Evolutionary conservation across 2,797 vertebrate genomes (phyloP), one percentile per base, ranked within the genome.

Genomic region (Sandelia bainsii): DNA sequence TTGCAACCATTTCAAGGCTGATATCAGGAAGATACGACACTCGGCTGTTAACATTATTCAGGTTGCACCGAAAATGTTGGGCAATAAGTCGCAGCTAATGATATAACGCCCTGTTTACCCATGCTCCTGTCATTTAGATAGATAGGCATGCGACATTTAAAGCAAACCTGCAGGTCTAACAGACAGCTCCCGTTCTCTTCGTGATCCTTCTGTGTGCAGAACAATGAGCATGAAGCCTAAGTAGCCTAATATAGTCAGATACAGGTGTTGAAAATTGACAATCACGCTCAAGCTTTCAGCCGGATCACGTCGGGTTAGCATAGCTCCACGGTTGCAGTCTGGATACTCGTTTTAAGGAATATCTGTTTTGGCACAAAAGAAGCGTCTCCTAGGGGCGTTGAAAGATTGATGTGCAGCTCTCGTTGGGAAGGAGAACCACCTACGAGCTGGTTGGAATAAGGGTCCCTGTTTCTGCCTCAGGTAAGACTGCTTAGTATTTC

Each of bases 401-500:
- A 65, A 54, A 86, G 77, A 79, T 90, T 87, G 69, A 90, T 89
- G 91, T 81, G 75, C 85, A 60, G 77, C 86, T 81, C 66, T 54
- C 54, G 32, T 17, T 82, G 81, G 80, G 27, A 67, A 81, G 73
- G 78, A 72, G 66, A 82, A 74, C 74, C 68, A 87, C 72, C 84
- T 76, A 37, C 87, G 74, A 79, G 83, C 52, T 79, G 75, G 71
- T 78, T 80, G 89, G 84, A 89, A 91, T 75, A 87, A 93, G 91
- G 86, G 79, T 92, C 89, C 84, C 75, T 83, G 71, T 81, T 90
- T 86, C 84, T 90, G 84, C 80, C 56, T 70, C 89, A 94, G 94
- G 94, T 95, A 94, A 93, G 94, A 68, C 37, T 87, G 79, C 86
- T 87, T 88, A 85, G 71, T 76, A 56, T 90, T 89, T 81, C 75